Percentiles rank a stretch among this genome's conserved stretches.
Evolutionary conservation across 2,113 vertebrate genomes (phyloP).

Genomic region (Bos javanicus): DNA sequence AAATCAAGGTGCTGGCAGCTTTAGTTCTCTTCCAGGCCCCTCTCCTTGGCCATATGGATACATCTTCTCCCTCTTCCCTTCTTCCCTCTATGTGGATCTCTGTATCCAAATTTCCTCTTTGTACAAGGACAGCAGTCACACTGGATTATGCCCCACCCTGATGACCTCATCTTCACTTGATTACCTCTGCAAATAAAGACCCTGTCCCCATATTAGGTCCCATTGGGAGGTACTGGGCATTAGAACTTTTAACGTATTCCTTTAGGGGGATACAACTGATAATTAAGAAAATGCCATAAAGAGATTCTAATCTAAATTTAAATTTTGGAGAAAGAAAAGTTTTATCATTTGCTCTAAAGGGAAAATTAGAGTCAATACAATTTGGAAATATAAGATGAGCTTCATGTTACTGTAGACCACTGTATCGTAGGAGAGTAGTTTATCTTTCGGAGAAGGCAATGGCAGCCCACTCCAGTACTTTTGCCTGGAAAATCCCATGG

Average conservation of each 20-base stretch:
- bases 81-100: neutral
- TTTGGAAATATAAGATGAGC: neutral
- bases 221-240: neutral
- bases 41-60: neutral
- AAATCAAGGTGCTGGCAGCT: neutral
- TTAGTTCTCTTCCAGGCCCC: neutral
- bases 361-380: neutral
- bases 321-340: neutral
- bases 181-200: neutral
- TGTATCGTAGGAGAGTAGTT: neutral
- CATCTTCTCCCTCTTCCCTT: neutral
- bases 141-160: neutral
- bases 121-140: neutral
- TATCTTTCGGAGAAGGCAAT: neutral
- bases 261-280: neutral
- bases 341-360: neutral
- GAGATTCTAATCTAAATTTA: neutral
- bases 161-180: neutral
- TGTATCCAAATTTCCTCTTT: neutral
- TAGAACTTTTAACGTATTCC: neutral
- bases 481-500: too few species aligned
- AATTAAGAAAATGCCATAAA: neutral
- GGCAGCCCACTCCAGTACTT: too few species aligned
- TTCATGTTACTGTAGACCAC: neutral
- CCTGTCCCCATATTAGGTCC: neutral